Evolutionary conservation across 2,113 vertebrate genomes (phyloP), one percentile per base, ranked within the genome.

Genomic region (Rutilus rutilus): DNA sequence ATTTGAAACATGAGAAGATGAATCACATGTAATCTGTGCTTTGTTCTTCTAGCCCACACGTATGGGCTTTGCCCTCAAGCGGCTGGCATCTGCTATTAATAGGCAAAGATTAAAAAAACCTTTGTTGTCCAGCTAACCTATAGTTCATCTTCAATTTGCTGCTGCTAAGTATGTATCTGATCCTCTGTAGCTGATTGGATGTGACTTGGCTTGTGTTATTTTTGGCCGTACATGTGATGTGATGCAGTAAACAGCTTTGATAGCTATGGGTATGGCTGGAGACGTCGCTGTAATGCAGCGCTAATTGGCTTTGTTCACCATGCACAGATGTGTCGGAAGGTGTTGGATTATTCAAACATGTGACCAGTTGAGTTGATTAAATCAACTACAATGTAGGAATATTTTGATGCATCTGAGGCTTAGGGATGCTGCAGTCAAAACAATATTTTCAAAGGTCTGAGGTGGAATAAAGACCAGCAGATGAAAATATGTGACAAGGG

Each of bases 61-160:
- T n/a, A 81, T 52, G 64, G 82, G 77, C 84, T 88, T 82, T 79
- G 82, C 78, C 79, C 80, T 42, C 76, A 84, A 60, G 39, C 27
- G 14, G 45, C 50, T 57, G 64, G 54, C 87, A 76, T 71, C 23
- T 36, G 54, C 86, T 88, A 88, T 87, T 90, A 85, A 91, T 86
- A 87, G 87, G n/a, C 57, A 14, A 39, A 83, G 86, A 89, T 90
- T 88, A 85, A 88, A 84, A 83, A 87, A 84, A 60, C 15, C 83
- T 80, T 82, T 71, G 30, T 47, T 87, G 86, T 89, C 83, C 69
- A 27, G 59, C 81, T 64, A 84, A 90, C 87, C 88, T 88, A 62
- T 50, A 14, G 52, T 77, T 84, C 86, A 77, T 86, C 85, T 82
- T 85, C 57, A 84, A 87, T 67, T 89, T n/a, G 30, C 79, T 47